phyloP scores from a whole-genome alignment of 2,888 invertebrate species.

The Polydrusus pterygomalis region DNA sequence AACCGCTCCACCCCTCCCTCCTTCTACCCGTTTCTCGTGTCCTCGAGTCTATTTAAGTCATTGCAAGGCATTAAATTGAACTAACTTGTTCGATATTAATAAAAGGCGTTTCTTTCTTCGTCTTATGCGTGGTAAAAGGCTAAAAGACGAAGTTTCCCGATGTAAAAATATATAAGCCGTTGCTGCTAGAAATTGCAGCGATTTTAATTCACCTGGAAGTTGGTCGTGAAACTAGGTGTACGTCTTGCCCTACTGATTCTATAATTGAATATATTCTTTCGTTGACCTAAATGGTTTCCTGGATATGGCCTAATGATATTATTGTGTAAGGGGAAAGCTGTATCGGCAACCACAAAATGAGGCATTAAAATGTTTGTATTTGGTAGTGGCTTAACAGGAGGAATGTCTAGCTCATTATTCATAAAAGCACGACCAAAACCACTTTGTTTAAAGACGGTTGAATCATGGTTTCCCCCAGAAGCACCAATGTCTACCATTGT shows the following conservation, averaged over 20 bases:
- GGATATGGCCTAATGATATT: conserved; percentile 50
- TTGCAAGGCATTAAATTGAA: too few species aligned
- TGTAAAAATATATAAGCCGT: too few species aligned
- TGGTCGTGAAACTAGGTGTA: too few species aligned
- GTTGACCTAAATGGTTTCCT: conserved; percentile 20
- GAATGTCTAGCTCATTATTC: conserved; percentile 30
- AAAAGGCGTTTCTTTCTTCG: too few species aligned
- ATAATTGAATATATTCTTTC: conserved; percentile 50
- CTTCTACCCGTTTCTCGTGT: too few species aligned
- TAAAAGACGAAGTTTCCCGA: too few species aligned
- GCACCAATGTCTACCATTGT: conserved; percentile 62
- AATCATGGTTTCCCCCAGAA: conserved; percentile 63
- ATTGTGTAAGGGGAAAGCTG: conserved; percentile 52
- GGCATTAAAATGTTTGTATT: conserved; percentile 41
- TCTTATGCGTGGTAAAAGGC: too few species aligned
- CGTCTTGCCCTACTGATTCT: conserved; percentile 28
- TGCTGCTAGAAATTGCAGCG: too few species aligned
- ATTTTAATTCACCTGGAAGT: too few species aligned
- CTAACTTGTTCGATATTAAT: too few species aligned
- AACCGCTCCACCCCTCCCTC: too few species aligned
- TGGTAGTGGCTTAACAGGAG: conserved; percentile 40
- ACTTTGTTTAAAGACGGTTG: conserved; percentile 57
- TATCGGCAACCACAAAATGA: conserved; percentile 54
- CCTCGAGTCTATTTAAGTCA: too few species aligned
- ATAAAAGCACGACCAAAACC: conserved; percentile 43